A percentile compares a stretch with the other conserved stretches of the same genome.
phyloP scores from a whole-genome alignment of 2,888 invertebrate species.

The Julus scanicus region DNA sequence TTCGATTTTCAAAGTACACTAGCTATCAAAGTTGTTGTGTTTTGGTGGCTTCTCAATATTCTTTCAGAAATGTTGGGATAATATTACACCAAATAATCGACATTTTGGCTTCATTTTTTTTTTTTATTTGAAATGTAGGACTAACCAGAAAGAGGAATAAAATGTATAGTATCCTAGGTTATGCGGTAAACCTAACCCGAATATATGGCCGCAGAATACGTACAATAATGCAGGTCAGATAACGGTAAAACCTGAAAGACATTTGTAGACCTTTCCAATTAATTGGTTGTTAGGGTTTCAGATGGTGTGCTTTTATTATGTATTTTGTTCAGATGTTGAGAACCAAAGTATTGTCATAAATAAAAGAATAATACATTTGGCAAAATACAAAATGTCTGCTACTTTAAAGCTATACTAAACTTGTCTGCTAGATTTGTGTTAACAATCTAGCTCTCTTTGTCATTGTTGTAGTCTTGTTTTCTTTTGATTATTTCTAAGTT shows the following conservation, averaged over 20 bases:
- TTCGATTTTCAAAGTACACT: background rate
- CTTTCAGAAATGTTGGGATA: constrained; percentile 11
- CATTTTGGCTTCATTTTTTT: background rate
- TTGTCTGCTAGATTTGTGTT: too few species aligned
- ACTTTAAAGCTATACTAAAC: too few species aligned
- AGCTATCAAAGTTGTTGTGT: background rate
- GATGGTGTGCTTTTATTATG: too few species aligned
- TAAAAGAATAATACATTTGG: too few species aligned
- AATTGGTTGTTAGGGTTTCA: too few species aligned
- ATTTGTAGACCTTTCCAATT: background rate
- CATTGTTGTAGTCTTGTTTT: too few species aligned
- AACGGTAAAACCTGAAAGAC: background rate
- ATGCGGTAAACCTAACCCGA: background rate
- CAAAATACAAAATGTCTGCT: too few species aligned
- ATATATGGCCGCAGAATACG: background rate
- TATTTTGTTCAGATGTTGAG: too few species aligned
- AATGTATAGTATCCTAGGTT: background rate
- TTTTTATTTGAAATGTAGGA: background rate
- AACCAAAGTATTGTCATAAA: too few species aligned
- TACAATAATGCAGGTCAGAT: background rate
- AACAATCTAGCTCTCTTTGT: too few species aligned
- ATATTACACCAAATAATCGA: background rate
- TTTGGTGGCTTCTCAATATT: constrained; percentile 7
- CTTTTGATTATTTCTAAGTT: too few species aligned
- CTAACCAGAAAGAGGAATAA: background rate